Evolutionary conservation across 2,113 vertebrate genomes (phyloP), one percentile per base, ranked within the genome.

Genomic region (Tetrax tetrax): DNA sequence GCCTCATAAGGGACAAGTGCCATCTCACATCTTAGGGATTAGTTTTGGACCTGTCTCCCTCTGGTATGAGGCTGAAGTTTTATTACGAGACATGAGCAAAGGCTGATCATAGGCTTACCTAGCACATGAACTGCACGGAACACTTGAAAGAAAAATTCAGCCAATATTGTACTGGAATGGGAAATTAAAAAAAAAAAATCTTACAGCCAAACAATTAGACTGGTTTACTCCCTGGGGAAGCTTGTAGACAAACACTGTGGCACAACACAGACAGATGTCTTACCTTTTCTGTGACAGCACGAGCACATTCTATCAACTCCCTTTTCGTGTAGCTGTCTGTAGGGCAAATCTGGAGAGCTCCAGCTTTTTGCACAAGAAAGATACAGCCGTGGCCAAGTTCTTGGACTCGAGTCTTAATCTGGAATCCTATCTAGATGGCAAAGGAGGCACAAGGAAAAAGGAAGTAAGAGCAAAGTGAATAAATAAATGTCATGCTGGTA

Each of bases 381-480:
- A 99, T 99, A 68, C 99, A 99, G 95, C 99, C 98, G 3, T 99
- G 99, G 64, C 99, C 99, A 82, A 99, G 98, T 95, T 99, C 99
- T 91, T 99, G 99, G 63, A 99, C 99, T 4, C 99, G 98, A 4
- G 98, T 98, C 95, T 97, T 99, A 95, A 99, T 99, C 98, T 99
- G 99, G 96, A 99, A 99, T n/a, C 99, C 99, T 8, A 99, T 99
- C 99, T 99, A 96, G 51, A 94, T 97, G 77, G 92, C 54, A 74
- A 88, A 93, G 65, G 27, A 72, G 17, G 7, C 66, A 83, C 25
- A 70, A 14, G 84, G 56, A n/a, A 87, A 77, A 81, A 78, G 37
- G 31, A 71, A 78, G 20, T 14, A 63, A 69, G 31, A 86, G 17
- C 50, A 72, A 97, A 90, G n/a, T 57, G 65, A 91, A 75, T 38